These are phyloP conservation scores for Channallabes apus DNA, from an alignment of 2,797 vertebrate genomes.

Conservation along the genomic window DNA sequence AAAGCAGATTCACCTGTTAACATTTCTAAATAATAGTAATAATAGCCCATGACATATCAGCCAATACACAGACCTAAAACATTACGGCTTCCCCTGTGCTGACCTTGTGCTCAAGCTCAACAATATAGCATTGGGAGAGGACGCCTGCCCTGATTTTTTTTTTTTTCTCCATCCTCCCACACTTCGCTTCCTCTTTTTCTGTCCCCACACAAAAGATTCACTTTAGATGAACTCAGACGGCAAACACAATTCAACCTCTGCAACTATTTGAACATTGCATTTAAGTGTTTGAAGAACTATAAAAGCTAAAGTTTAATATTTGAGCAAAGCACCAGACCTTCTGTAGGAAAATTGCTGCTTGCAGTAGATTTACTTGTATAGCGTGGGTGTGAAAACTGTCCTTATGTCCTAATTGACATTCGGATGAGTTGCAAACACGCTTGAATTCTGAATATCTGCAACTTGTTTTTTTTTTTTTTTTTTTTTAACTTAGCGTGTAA, in stretches of 20 bases:
- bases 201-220: slow-evolving; percentile 11
- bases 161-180: slow-evolving; percentile 28
- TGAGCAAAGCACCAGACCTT: neutral
- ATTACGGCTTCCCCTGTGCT: slow-evolving; percentile 3
- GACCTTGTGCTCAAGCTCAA: slow-evolving; percentile 25
- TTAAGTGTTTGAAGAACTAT: slow-evolving; percentile 14
- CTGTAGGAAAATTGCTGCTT: neutral
- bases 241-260: slow-evolving; percentile 15
- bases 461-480: no score
- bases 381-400: slow-evolving; percentile 17
- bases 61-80: neutral
- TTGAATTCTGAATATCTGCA: neutral
- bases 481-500: neutral
- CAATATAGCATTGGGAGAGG: slow-evolving; percentile 4
- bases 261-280: slow-evolving; percentile 1
- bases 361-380: neutral
- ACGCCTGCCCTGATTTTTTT: slow-evolving; percentile 6
- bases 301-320: slow-evolving; percentile 2
- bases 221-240: neutral
- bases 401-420: neutral
- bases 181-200: neutral
- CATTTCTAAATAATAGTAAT: neutral
- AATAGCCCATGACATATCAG: neutral
- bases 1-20: neutral
- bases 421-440: neutral